phyloP scores from a whole-genome alignment of 2,797 vertebrate genomes.

The Pseudomugil gertrudae region DNA sequence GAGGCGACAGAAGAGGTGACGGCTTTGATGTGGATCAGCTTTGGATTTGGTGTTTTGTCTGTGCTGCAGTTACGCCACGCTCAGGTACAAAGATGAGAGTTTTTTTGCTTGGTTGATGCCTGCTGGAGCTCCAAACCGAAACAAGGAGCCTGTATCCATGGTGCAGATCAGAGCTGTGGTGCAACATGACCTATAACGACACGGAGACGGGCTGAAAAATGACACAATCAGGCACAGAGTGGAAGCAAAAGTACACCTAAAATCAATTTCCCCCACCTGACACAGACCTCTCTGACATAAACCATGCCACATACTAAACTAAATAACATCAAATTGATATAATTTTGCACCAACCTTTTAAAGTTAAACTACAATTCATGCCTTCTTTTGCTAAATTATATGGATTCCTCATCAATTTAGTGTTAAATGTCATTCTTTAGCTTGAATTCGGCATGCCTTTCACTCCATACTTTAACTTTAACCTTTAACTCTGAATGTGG shows the following conservation, averaged over 20 bases:
- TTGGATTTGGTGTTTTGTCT: slow-evolving; percentile 72
- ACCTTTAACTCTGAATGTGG: slow-evolving; percentile 2
- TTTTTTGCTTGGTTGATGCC: slow-evolving; percentile 16
- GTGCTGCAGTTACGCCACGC: slow-evolving; percentile 56
- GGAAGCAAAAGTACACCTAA: slow-evolving; percentile 24
- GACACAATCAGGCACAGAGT: slow-evolving; percentile 42
- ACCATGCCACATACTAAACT: slow-evolving; percentile 27
- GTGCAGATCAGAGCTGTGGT: slow-evolving; percentile 26
- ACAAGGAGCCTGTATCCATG: slow-evolving; percentile 57
- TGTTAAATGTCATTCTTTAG: slow-evolving; percentile 1
- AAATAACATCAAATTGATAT: slow-evolving; percentile 37
- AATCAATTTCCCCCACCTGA: slow-evolving; percentile 53
- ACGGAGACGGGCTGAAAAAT: slow-evolving; percentile 35
- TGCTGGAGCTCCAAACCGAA: slow-evolving; percentile 44
- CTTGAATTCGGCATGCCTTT: background rate
- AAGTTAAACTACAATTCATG: slow-evolving; percentile 25
- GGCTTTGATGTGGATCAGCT: slow-evolving; percentile 66
- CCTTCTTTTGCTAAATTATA: slow-evolving; percentile 21
- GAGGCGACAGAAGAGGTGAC: slow-evolving; percentile 18
- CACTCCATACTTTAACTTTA: background rate
- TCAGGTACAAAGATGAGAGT: slow-evolving; percentile 61
- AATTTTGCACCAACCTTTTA: slow-evolving; percentile 22
- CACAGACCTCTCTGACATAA: slow-evolving; percentile 35
- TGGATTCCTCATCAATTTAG: slow-evolving; percentile 2
- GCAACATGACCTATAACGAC: slow-evolving; percentile 32